Base-by-base conservation (phyloP, 92 coral and sea anemone species). In the Zoanthus solanderi region DNA sequence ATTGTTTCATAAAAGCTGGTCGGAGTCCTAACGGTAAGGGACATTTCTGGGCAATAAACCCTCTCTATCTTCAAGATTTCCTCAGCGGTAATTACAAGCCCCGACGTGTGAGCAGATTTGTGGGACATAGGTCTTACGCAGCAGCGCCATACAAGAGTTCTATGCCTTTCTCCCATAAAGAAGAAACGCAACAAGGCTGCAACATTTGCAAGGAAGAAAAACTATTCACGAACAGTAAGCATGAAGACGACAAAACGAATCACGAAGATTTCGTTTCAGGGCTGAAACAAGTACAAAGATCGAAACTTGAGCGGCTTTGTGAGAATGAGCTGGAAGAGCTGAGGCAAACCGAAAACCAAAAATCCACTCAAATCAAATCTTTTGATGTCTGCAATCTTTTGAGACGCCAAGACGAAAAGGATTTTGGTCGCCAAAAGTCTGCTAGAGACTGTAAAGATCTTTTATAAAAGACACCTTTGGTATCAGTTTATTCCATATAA, bases 11-110 rank as follows among this genome's bases (percentile, higher is more conserved):
- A 66, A 96, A 96, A 75, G 93, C 96, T 74, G 98, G 98, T 67
- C 94, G 98, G 71, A 96, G 98, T 87, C 98, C 96, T 3, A 96
- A 96, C 71, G 98, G 98, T 2, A 96, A 96, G 88, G 98, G 98
- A 17, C 98, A 96, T 83, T 96, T 91, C 81, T 96, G 98, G 98
- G 94, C 96, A 37, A 90, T 96, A 47, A 92, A 93, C 29, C 98
- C 93, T 0, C 90, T 92, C 87, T 95, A 94, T 63, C 85, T 93
- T 87, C 96, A 96, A 73, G 98, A 96, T 48, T 96, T 96, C 67
- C 82, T 94, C 52, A 88, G 92, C 67, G 98, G 98, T 1, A 95
- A 94, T 85, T 94, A 90, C 87, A 88, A 94, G 81, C 89, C 85
- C 28, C 75, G 85, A 44, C 85, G 85, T 11, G 66, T 81, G 60